Conservation (phyloP, 2,113 vertebrate species). For the Callipepla squamata region DNA sequence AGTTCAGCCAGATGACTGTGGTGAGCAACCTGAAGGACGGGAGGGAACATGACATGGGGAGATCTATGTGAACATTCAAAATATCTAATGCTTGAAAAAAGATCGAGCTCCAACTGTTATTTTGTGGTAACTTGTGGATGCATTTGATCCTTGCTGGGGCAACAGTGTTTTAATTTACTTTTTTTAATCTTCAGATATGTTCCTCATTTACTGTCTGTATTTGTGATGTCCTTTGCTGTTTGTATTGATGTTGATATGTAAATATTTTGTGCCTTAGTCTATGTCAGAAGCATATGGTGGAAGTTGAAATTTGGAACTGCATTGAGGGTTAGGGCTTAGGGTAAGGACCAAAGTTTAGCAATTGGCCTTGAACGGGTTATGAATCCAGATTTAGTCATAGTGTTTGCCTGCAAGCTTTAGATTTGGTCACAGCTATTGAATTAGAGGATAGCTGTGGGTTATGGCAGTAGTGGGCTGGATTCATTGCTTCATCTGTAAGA, state of each 20-base stretch:
- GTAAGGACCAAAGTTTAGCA: not conserved
- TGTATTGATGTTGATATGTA: not conserved
- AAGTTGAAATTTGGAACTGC: not conserved
- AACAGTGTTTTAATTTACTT: not conserved
- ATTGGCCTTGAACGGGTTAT: not conserved
- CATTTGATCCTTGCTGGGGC: not conserved
- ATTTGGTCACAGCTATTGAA: not conserved
- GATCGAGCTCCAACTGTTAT: not conserved
- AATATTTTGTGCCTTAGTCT: not conserved
- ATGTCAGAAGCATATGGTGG: not conserved
- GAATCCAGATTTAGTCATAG: not conserved
- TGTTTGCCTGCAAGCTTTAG: not conserved
- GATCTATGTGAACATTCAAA: not conserved
- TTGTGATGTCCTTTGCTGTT: not conserved
- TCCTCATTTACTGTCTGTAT: not conserved
- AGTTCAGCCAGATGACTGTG: not conserved
- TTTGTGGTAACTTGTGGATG: not conserved
- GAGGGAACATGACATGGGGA: not conserved
- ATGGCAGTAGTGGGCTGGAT: not conserved
- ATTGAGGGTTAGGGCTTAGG: not conserved
- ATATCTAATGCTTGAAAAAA: not conserved
- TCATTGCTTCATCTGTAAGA: not conserved
- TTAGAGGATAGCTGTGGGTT: not conserved
- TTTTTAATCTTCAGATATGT: not conserved
- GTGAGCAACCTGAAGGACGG: conserved; percentile 25